Conservation (phyloP, 2,797 vertebrate genomes). For the Pampus argenteus region DNA sequence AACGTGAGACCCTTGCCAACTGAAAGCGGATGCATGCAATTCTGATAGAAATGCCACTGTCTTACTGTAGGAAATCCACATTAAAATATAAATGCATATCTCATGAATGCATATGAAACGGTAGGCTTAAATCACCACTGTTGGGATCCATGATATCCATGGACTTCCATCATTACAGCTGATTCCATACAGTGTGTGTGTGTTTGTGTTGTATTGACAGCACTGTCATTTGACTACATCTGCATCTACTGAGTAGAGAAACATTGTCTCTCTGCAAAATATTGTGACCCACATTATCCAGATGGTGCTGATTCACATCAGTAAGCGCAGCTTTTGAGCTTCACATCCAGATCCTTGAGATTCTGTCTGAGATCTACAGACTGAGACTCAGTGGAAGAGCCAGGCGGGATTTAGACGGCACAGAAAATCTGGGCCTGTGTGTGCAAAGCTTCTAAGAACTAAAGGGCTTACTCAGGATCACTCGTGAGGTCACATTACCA, state of each 20-base stretch:
- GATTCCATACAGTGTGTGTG: not conserved
- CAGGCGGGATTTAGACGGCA: constrained; percentile 59
- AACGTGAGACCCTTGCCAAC: constrained; percentile 8
- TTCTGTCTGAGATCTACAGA: constrained; percentile 64
- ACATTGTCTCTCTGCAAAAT: constrained; percentile 47
- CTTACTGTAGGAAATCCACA: not conserved
- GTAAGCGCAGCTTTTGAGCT: constrained; percentile 68
- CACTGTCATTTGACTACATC: constrained; percentile 5
- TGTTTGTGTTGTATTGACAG: constrained; percentile 5
- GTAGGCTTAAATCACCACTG: no score
- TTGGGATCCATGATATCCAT: no score
- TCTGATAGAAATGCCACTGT: constrained; percentile 10
- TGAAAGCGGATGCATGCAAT: constrained; percentile 12
- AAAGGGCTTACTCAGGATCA: constrained; percentile 57
- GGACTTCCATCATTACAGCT: no score
- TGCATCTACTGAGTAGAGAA: constrained; percentile 12
- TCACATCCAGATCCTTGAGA: constrained; percentile 65
- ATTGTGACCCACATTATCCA: constrained; percentile 64
- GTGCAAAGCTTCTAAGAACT: constrained; percentile 65
- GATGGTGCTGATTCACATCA: constrained; percentile 72
- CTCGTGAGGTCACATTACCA: constrained; percentile 66
- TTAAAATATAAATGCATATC: not conserved
- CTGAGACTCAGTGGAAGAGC: constrained; percentile 20
- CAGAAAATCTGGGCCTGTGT: constrained; percentile 62
- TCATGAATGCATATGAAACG: no score